Evolutionary conservation across 2,797 vertebrate species (phyloP).

Genomic region (Sebastes paucispinis): DNA sequence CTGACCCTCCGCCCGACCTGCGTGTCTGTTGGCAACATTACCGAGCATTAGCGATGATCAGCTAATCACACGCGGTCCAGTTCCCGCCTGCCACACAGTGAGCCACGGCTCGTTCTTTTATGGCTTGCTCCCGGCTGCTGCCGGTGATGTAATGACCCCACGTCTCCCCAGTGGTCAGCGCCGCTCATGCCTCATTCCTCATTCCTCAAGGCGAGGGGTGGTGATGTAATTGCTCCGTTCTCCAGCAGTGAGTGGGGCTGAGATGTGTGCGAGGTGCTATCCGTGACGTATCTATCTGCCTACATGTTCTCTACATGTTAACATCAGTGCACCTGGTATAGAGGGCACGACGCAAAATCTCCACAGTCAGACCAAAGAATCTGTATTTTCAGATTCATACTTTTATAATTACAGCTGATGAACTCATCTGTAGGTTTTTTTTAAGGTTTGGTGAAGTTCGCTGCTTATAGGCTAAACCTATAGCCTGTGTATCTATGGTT

Average conservation of each 20-base stretch:
- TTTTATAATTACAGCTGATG: too few species aligned
- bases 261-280: conserved; percentile 6
- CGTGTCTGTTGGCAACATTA: conserved; percentile 48
- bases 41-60: conserved; percentile 49
- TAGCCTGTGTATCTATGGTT: background rate
- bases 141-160: conserved; percentile 71
- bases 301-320: conserved; percentile 12
- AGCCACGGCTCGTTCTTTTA: conserved; percentile 40
- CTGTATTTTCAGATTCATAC: background rate
- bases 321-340: background rate
- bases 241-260: conserved; percentile 14
- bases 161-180: conserved; percentile 56
- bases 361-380: conserved; percentile 1
- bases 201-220: conserved; percentile 31
- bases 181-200: conserved; percentile 35
- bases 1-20: conserved; percentile 40
- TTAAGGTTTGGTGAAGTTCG: background rate
- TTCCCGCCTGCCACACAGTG: conserved; percentile 31
- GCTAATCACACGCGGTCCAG: conserved; percentile 11
- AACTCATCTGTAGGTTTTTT: background rate
- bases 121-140: conserved; percentile 45
- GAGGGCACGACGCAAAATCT: conserved; percentile 8
- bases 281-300: background rate
- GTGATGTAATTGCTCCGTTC: conserved; percentile 64
- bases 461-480: background rate